A percentile compares a stretch with the other conserved stretches of the same genome.
These are phyloP conservation scores for Trididemnum clinides DNA, from an alignment of 23 tunicate species.

Conservation along the genomic window DNA sequence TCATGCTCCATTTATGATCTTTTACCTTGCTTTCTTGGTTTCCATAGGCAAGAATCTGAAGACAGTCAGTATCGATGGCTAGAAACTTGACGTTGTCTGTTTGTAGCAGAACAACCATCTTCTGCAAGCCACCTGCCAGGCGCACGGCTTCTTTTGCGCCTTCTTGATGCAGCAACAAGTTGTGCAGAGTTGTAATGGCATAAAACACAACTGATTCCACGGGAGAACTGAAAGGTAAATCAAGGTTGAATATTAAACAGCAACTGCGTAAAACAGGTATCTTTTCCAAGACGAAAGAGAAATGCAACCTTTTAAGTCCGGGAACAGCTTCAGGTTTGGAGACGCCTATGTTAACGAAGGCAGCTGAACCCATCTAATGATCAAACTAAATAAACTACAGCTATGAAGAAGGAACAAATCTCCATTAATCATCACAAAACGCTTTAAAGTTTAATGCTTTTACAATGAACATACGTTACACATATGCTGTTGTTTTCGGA, in stretches of 20 bases:
- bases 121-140: constrained; percentile 94
- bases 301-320: neutral
- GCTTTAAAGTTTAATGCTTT: no score
- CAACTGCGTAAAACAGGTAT: neutral
- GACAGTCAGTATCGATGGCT: constrained; percentile 93
- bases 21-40: constrained; percentile 99
- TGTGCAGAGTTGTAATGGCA: constrained; percentile 96
- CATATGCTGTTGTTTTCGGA: no score
- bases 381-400: no score
- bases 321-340: no score
- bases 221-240: constrained; percentile 67
- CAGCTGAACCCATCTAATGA: no score
- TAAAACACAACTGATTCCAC: constrained; percentile 92
- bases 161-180: constrained; percentile 93
- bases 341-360: no score
- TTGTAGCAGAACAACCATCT: constrained; percentile 83
- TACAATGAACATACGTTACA: no score
- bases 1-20: no score
- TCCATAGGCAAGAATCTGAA: constrained; percentile 89
- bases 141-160: constrained; percentile 97
- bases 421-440: no score
- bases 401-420: no score
- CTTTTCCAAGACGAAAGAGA: neutral
- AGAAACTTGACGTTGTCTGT: constrained; percentile 89
- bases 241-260: neutral